Evolutionary conservation across 2,888 invertebrate genomes (phyloP).

Genomic region (Bursaphelenchus okinawaensis): DNA sequence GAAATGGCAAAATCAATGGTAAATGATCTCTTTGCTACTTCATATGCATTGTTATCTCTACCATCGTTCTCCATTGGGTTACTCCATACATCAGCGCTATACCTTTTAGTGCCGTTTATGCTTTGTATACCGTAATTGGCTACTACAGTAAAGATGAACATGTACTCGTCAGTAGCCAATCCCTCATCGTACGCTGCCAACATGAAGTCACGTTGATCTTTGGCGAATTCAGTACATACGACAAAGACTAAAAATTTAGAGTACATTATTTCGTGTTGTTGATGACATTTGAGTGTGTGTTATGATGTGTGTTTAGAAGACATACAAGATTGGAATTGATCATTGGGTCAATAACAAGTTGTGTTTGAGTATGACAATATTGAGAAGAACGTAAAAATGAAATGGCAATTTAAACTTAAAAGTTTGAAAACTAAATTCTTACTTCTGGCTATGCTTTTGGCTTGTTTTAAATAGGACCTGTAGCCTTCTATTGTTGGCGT

Average conservation of each 20-base stretch:
- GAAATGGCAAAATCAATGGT: constrained; percentile 13
- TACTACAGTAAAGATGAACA: constrained; percentile 33
- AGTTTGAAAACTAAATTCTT: no score
- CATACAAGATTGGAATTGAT: background rate
- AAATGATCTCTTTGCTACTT: constrained; percentile 18
- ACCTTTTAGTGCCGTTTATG: background rate
- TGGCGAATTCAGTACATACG: constrained; percentile 38
- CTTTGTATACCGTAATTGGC: background rate
- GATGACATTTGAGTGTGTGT: background rate
- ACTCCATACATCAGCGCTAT: background rate
- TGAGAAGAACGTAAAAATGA: no score
- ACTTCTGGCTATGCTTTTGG: background rate
- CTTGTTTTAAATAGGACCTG: background rate
- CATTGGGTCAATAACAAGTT: no score
- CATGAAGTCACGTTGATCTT: constrained; percentile 36
- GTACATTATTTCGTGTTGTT: background rate
- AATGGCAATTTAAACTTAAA: no score
- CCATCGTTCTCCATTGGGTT: constrained; percentile 14
- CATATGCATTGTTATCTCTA: constrained; percentile 22
- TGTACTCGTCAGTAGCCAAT: constrained; percentile 43
- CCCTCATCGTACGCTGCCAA: constrained; percentile 29
- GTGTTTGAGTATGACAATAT: no score
- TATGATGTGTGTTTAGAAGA: no score
- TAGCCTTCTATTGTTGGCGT: background rate
- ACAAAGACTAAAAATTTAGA: constrained; percentile 27